These are phyloP conservation scores for Ochropleura leucogaster DNA, from an alignment of 2,888 invertebrate species.

Conservation along the genomic window DNA sequence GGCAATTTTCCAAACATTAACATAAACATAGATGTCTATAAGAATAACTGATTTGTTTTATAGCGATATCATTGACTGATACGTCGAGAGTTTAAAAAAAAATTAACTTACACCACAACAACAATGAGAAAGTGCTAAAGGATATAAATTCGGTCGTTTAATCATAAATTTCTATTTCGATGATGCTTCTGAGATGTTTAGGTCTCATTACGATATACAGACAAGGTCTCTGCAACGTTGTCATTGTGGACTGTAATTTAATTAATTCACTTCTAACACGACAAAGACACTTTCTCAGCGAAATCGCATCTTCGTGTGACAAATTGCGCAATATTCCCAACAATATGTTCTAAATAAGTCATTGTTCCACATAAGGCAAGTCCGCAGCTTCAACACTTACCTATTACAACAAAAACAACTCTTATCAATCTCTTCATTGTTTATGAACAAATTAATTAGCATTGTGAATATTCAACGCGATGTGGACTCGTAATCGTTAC, in stretches of 20 bases:
- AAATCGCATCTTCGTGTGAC: constrained; percentile 78
- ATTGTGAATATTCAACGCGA: constrained; percentile 85
- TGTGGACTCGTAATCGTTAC: constrained; percentile 75
- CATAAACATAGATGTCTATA: constrained; percentile 9
- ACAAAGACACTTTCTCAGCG: constrained; percentile 80
- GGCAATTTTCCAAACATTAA: constrained; percentile 40
- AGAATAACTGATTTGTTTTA: background rate
- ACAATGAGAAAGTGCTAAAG: constrained; percentile 78
- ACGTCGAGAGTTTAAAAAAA: constrained; percentile 31
- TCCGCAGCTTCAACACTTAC: constrained; percentile 51
- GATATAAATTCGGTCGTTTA: constrained; percentile 61
- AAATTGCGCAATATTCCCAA: constrained; percentile 77
- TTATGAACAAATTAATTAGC: constrained; percentile 78
- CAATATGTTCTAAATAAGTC: constrained; percentile 75
- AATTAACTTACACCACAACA: constrained; percentile 65
- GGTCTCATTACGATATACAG: constrained; percentile 64
- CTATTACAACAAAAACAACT: constrained; percentile 71
- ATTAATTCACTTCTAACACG: constrained; percentile 72
- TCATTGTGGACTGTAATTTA: constrained; percentile 74
- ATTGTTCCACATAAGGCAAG: constrained; percentile 71
- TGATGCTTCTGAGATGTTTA: constrained; percentile 68
- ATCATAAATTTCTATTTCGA: constrained; percentile 66
- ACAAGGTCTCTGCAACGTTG: constrained; percentile 66
- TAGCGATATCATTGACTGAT: background rate
- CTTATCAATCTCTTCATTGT: constrained; percentile 80